Evolutionary conservation across 1,140 invertebrate species (phyloP).

Genomic region (Andrena cerasifolii): DNA sequence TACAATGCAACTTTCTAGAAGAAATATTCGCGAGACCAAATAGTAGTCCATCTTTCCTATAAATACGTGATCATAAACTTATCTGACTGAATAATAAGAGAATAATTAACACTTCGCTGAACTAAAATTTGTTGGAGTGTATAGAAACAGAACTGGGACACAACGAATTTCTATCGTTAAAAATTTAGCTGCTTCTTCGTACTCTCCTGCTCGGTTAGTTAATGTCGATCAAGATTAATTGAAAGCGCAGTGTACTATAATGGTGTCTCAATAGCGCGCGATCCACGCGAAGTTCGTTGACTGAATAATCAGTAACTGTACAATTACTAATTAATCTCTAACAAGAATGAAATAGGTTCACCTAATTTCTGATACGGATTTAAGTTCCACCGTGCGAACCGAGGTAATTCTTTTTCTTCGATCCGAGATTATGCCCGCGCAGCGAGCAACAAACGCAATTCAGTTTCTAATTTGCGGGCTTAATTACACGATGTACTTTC

Average conservation of each 20-base stretch:
- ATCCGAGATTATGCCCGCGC: conserved; percentile 9
- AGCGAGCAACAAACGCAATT: conserved; percentile 15
- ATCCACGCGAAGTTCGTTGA: background rate
- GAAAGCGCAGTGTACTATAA: background rate
- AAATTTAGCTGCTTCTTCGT: background rate
- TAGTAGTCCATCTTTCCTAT: no score
- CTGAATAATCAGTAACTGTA: conserved; percentile 30
- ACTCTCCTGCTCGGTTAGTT: background rate
- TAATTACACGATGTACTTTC: conserved; percentile 27
- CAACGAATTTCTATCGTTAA: no score
- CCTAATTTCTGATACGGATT: conserved; percentile 31
- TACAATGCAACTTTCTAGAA: no score
- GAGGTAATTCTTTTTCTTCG: conserved; percentile 3
- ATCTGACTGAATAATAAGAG: no score
- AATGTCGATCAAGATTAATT: background rate
- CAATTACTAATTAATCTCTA: conserved; percentile 20
- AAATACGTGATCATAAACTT: no score
- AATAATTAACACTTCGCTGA: no score
- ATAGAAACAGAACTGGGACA: no score
- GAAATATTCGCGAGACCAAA: no score
- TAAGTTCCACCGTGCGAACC: conserved; percentile 10
- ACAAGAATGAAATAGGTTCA: conserved; percentile 8
- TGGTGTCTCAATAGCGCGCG: no score
- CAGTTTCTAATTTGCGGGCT: conserved; percentile 26
- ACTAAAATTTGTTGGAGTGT: no score